Base-by-base conservation (phyloP, 2,113 vertebrate genomes). In the Junco hyemalis region DNA sequence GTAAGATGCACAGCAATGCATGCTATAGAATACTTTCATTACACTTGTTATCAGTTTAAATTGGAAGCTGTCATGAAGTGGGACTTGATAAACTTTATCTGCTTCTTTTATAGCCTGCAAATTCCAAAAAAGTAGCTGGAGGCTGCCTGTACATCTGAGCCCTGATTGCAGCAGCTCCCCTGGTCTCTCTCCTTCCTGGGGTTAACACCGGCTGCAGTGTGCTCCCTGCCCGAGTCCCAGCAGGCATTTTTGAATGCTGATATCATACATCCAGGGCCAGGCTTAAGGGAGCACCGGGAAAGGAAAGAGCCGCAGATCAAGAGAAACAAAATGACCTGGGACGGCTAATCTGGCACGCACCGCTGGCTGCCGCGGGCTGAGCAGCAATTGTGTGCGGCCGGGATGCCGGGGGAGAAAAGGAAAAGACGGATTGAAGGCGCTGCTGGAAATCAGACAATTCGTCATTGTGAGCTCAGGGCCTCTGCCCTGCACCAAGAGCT, bases 211-310 rank as follows among this genome's bases (percentile, higher is more conserved):
- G 69, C 64, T 12, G 48, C 71, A 90, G 92, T 1, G 3, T 5
- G 6, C 70, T 95, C 65, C 61, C 42, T 50, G 86, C 65, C 60
- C 2, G 8, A 87, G 76, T 73, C 69, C 54, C 16, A 53, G 22
- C 36, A 51, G 92, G 85, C 92, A 97, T 96, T 95, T 97, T 96
- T 97, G 87, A 71, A 84, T 26, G 96, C 94, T 96, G 93, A 95
- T 97, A 96, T 93, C 91, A 95, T 63, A 96, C 94, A 94, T 74
- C 79, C 72, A 81, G 70, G 73, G 88, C 11, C 44, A 92, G 93
- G 93, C 81, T 96, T 88, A 66, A 90, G 89, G 90, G 92, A 94
- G 84, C 85, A 74, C 88, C 8, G 3, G 79, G 63, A 89, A 92
- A 93, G 94, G 74, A 95, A 94, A 73, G 51, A 65, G 71, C 22